A percentile compares a stretch with the other conserved stretches of the same genome.
phyloP scores from a whole-genome alignment of 2,113 vertebrate species.

The Lycocorax pyrrhopterus region DNA sequence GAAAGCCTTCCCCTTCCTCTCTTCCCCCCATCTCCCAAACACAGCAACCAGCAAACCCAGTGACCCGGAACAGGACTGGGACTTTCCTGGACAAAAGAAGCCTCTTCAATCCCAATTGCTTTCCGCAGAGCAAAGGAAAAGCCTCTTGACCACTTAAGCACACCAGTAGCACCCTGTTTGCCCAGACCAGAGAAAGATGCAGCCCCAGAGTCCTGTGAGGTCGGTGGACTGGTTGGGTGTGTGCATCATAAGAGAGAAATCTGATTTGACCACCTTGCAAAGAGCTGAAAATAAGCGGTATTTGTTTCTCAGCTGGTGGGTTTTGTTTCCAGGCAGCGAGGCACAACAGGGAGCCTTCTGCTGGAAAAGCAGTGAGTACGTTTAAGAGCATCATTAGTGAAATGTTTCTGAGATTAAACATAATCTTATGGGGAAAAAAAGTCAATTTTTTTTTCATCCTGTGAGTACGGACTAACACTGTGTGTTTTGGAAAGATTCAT shows the following conservation, averaged over 20 bases:
- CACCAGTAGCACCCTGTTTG: not conserved
- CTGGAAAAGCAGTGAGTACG: not conserved
- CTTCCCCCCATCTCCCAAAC: not conserved
- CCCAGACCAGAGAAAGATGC: not conserved
- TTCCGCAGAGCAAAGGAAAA: not conserved
- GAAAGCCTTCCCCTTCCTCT: not conserved
- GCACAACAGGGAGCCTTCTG: not conserved
- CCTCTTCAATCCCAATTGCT: constrained; percentile 3
- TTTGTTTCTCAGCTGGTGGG: not conserved
- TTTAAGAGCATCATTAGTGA: not conserved
- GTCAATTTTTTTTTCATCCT: not conserved
- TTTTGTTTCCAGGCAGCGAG: not conserved
- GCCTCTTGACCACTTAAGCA: not conserved
- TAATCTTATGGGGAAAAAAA: not conserved
- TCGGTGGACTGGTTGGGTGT: not conserved
- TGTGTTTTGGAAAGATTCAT: not conserved
- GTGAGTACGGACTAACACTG: not conserved
- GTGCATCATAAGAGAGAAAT: not conserved
- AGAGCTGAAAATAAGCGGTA: not conserved
- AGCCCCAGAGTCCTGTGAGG: not conserved
- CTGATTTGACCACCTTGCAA: not conserved
- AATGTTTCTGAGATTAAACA: not conserved
- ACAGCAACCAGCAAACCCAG: not conserved
- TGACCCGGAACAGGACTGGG: not conserved
- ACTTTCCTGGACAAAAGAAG: constrained; percentile 6